Evolutionary conservation across 2,797 vertebrate species (phyloP).

Genomic region (Momotus momota): DNA sequence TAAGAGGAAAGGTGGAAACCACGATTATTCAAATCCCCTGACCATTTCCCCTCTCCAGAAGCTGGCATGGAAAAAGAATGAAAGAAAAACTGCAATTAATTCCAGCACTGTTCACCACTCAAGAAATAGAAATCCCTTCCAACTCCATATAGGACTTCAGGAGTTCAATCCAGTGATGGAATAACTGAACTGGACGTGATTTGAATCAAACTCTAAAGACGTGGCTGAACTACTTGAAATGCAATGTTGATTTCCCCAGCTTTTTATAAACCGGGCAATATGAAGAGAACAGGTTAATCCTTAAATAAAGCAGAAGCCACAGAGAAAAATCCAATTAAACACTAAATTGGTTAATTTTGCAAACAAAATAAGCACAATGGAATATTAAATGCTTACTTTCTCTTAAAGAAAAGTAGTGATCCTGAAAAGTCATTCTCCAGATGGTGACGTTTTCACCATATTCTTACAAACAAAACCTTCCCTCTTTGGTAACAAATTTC

Average conservation of each 20-base stretch:
- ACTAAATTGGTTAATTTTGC: slow-evolving; percentile 20
- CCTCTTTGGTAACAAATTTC: slow-evolving; percentile 60
- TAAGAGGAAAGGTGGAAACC: neutral
- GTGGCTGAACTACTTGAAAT: neutral
- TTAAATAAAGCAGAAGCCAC: slow-evolving; percentile 28
- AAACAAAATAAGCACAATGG: slow-evolving; percentile 17
- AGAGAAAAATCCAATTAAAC: neutral
- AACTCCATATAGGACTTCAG: neutral
- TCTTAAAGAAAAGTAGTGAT: neutral
- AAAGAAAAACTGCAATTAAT: neutral
- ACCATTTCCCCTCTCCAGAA: neutral
- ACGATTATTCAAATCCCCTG: neutral
- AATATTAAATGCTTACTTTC: slow-evolving; percentile 24
- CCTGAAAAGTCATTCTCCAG: slow-evolving; percentile 41
- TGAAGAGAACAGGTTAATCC: slow-evolving; percentile 2
- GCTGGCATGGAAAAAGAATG: neutral
- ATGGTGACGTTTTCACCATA: slow-evolving; percentile 1
- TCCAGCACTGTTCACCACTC: neutral
- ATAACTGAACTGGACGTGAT: neutral
- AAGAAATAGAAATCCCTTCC: neutral
- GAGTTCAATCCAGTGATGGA: neutral
- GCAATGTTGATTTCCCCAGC: neutral
- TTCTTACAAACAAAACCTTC: slow-evolving; percentile 31
- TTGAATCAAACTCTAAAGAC: neutral
- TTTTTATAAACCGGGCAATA: neutral